Evolutionary conservation across 2,113 vertebrate genomes (phyloP).

Genomic region (Amia ocellicauda): DNA sequence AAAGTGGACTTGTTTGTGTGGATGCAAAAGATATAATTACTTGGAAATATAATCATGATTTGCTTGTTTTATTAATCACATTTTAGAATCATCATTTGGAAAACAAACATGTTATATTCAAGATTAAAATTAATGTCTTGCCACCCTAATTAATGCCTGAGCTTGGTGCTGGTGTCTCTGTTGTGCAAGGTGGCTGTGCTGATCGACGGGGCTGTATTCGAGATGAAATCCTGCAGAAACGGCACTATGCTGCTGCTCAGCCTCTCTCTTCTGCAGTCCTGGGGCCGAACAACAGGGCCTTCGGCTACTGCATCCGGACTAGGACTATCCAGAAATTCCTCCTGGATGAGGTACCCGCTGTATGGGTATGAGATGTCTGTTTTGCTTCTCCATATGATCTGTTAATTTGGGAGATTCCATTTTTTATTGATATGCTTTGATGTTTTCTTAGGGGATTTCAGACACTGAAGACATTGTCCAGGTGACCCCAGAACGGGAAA

Average conservation of each 20-base stretch:
- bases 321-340: constrained; percentile 73
- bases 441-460: constrained; percentile 29
- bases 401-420: not conserved
- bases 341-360: constrained; percentile 65
- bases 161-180: too few relatives aligned
- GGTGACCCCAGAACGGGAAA: constrained; percentile 50
- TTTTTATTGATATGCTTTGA: too few relatives aligned
- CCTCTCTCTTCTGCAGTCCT: constrained; percentile 72
- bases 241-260: constrained; percentile 57
- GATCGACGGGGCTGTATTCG: constrained; percentile 46
- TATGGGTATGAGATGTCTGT: not conserved
- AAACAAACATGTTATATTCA: too few relatives aligned
- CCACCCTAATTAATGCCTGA: too few relatives aligned
- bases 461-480: constrained; percentile 22
- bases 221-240: constrained; percentile 42
- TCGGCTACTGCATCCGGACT: constrained; percentile 69
- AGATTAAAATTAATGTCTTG: too few relatives aligned
- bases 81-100: too few relatives aligned
- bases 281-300: constrained; percentile 52
- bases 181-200: constrained; percentile 31
- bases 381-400: too few relatives aligned
- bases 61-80: too few relatives aligned
- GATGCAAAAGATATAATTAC: too few relatives aligned
- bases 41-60: too few relatives aligned
- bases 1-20: too few relatives aligned